Conservation (phyloP, 2,888 invertebrate genomes). For the Dolomedes plantarius region DNA sequence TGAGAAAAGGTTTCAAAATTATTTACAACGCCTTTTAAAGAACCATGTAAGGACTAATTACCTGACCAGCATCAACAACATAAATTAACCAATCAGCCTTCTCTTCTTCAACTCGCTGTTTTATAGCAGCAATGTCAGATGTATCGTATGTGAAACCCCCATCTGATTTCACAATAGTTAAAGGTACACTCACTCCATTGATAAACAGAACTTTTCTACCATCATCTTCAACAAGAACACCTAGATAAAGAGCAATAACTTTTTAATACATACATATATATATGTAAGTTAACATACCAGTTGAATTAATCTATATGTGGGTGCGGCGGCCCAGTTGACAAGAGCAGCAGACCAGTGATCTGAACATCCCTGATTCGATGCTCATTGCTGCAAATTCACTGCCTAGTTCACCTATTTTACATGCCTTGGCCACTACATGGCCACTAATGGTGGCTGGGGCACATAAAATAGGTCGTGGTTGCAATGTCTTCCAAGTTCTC, state of each 20-base stretch:
- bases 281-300: too few species aligned
- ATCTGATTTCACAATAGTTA: constrained; percentile 97
- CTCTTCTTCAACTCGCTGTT: constrained; percentile 82
- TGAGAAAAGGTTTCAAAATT: neutral
- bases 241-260: constrained; percentile 23
- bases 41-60: constrained; percentile 74
- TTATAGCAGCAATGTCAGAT: constrained; percentile 95
- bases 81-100: constrained; percentile 92
- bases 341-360: too few species aligned
- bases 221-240: constrained; percentile 80
- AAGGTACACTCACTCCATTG: constrained; percentile 81
- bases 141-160: constrained; percentile 98
- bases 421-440: too few species aligned
- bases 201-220: constrained; percentile 81
- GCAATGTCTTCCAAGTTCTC: too few species aligned
- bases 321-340: too few species aligned
- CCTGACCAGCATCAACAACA: constrained; percentile 96
- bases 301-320: too few species aligned
- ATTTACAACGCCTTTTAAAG: neutral
- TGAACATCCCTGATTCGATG: too few species aligned
- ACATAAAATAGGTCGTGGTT: too few species aligned
- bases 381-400: too few species aligned
- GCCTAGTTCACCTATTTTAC: too few species aligned
- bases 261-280: too few species aligned
- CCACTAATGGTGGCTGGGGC: too few species aligned